phyloP scores from a whole-genome alignment of 2,113 vertebrate genomes.

The Gavialis gangeticus region DNA sequence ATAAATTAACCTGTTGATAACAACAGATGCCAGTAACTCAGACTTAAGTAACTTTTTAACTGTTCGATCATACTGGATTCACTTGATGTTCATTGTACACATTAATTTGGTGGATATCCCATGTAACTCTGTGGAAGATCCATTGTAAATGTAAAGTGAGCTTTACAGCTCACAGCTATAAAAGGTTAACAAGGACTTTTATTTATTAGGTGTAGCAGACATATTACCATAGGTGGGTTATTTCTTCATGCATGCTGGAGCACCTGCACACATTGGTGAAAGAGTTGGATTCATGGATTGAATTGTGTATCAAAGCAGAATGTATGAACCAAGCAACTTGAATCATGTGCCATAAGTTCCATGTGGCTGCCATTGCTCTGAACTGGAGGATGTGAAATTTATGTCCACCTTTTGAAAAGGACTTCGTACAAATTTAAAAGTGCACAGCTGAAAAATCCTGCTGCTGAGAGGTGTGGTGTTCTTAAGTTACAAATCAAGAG shows the following conservation, averaged over 20 bases:
- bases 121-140: not conserved
- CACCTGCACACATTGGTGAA: not conserved
- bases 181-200: slow-evolving; percentile 29
- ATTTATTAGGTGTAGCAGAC: slow-evolving; percentile 37
- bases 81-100: not conserved
- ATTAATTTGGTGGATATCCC: not conserved
- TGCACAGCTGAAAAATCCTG: not conserved
- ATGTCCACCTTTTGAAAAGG: not conserved
- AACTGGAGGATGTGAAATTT: not conserved
- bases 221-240: not conserved
- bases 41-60: not conserved
- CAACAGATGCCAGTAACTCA: not conserved
- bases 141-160: not conserved
- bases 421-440: rapidly evolving
- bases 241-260: not conserved
- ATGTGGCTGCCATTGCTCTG: not conserved
- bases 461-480: not conserved
- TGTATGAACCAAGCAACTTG: rapidly evolving
- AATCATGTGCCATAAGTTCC: not conserved
- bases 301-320: not conserved
- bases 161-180: slow-evolving; percentile 14
- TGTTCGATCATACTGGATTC: not conserved
- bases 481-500: not conserved
- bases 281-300: not conserved
- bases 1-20: slow-evolving; percentile 20